Percentiles rank a stretch among this genome's conserved stretches.
These are phyloP conservation scores for Crotophaga sulcirostris DNA, from an alignment of 2,113 vertebrate species.

Conservation along the genomic window DNA sequence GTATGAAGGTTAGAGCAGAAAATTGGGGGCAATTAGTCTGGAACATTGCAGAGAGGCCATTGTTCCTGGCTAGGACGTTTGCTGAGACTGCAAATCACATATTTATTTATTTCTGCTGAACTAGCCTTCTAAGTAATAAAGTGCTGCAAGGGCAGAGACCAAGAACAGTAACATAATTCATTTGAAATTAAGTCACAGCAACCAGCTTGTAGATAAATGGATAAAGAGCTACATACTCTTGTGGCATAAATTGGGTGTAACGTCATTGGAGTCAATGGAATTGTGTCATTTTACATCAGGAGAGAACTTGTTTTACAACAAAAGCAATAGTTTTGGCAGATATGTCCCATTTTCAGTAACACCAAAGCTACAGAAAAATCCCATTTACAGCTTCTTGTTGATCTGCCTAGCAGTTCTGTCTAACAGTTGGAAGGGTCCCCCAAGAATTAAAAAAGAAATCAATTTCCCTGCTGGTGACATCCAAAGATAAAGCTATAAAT, in stretches of 20 bases:
- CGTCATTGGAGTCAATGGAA: conserved; percentile 32
- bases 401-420: neutral
- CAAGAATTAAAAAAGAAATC: neutral
- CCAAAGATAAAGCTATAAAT: neutral
- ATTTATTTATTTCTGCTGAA: conserved; percentile 73
- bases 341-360: neutral
- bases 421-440: neutral
- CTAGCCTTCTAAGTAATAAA: conserved; percentile 63
- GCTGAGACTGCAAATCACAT: conserved; percentile 60
- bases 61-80: conserved; percentile 53
- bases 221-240: conserved; percentile 41
- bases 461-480: neutral
- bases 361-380: conserved; percentile 24
- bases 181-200: conserved; percentile 62
- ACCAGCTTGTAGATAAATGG: conserved; percentile 55
- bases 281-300: conserved; percentile 26
- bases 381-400: conserved; percentile 27
- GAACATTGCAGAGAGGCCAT: conserved; percentile 45
- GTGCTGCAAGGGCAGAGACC: conserved; percentile 52
- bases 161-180: conserved; percentile 65
- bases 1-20: conserved; percentile 49
- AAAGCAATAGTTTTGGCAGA: conserved; percentile 10
- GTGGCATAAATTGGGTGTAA: conserved; percentile 33
- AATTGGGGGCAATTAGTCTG: conserved; percentile 58
- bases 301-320: conserved; percentile 33